Percentiles rank a stretch among this genome's conserved stretches.
Conservation (phyloP, 2,888 invertebrate species). For the Muscina levida region DNA sequence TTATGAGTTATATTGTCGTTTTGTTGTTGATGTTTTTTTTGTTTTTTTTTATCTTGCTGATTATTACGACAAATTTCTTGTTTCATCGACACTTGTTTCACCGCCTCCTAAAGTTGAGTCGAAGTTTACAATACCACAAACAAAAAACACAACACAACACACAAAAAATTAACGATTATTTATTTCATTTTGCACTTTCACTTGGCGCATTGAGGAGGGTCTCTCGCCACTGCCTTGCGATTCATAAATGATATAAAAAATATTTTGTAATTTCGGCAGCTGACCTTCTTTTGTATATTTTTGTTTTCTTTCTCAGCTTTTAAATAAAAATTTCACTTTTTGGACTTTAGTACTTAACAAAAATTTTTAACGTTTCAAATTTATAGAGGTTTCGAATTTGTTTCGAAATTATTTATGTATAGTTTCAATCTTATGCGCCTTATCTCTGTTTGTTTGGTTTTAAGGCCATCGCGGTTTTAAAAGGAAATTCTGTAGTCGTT, state of each 20-base stretch:
- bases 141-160: slow-evolving; percentile 43
- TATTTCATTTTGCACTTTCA: slow-evolving; percentile 55
- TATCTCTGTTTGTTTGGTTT: no score
- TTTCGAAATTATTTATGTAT: no score
- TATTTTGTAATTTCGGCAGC: background rate
- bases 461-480: background rate
- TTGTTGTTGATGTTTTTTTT: slow-evolving; percentile 12
- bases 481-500: background rate
- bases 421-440: no score
- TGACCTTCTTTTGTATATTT: background rate
- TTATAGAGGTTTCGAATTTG: no score
- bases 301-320: slow-evolving; percentile 8
- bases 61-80: slow-evolving; percentile 36
- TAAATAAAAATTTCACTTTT: slow-evolving; percentile 22
- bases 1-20: background rate
- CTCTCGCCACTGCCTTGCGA: no score
- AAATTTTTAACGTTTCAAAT: no score
- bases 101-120: slow-evolving; percentile 44
- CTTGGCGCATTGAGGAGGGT: slow-evolving; percentile 57
- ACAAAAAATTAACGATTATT: slow-evolving; percentile 59
- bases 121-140: no score
- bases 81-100: slow-evolving; percentile 44
- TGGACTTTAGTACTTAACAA: background rate
- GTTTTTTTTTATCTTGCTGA: slow-evolving; percentile 21
- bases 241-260: no score